Evolutionary conservation across 2,888 invertebrate species (phyloP), one percentile per base, ranked within the genome.

Genomic region (Salticus scenicus): DNA sequence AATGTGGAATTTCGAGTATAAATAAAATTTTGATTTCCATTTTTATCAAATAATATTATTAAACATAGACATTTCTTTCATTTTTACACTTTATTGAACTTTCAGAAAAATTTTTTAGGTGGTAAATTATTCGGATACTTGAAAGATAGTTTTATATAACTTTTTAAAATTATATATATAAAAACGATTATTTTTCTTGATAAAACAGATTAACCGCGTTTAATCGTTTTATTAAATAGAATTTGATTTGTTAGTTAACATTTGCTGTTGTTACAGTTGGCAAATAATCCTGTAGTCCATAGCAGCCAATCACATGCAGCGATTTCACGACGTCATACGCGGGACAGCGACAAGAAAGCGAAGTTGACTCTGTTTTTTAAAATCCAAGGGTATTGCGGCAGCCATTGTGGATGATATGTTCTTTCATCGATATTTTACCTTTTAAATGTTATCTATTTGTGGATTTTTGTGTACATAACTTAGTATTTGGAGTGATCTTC

Each of bases 291-390:
- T 71, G 70, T 24, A 70, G 42, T 71, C 74, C 71, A 47, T 67
- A 64, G 27, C 12, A 57, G 24, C 83, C 83, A 83, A 83, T 83
- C 72, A 77, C 57, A 41, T 57, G 37, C 24, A 42, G 67, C 31
- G 24, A 41, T 30, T 27, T 41, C 7, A 64, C 71, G 82, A 82
- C 82, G 82, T 82, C 82, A 75, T 71, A 10, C 83, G 77, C 77
- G 77, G 57, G 63, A 83, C 67, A 83, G 69, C 77, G 77, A 77
- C 83, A 69, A 83, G 83, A 73, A 83, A 70, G 57, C 64, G 31
- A 71, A 76, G 66, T 75, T 75, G 37, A 73, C 71, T 70, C 64
- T 70, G 72, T 28, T 77, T 70, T 81, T 83, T 77, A 77, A 77
- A 51, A 71, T 73, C 73, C 67, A 72, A 83, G 83, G 72, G 66